phyloP scores from a whole-genome alignment of 2,888 invertebrate species.

The Scelioninae gen. 1 region DNA sequence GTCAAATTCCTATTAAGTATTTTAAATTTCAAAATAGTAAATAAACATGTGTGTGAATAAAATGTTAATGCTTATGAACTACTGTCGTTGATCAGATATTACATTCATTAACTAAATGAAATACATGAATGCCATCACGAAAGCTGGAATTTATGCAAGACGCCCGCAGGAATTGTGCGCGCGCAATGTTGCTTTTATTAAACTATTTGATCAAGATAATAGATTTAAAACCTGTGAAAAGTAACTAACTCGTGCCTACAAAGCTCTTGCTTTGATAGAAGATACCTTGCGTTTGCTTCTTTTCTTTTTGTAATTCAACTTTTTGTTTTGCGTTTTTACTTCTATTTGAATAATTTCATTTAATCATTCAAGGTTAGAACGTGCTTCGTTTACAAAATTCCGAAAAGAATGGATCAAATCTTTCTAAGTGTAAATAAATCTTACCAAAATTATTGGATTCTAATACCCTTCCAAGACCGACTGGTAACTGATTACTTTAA shows the following conservation, averaged over 20 bases:
- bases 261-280: slow-evolving; percentile 53
- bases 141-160: slow-evolving; percentile 46
- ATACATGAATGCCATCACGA: slow-evolving; percentile 50
- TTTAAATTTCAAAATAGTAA: slow-evolving; percentile 1
- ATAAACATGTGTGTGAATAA: slow-evolving; percentile 24
- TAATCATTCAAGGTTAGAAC: slow-evolving; percentile 16
- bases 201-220: slow-evolving; percentile 67
- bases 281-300: slow-evolving; percentile 43
- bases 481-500: slow-evolving; percentile 45
- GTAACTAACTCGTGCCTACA: slow-evolving; percentile 40
- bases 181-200: slow-evolving; percentile 49
- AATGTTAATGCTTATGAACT: slow-evolving; percentile 32
- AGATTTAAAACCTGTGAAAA: slow-evolving; percentile 58
- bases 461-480: slow-evolving; percentile 24
- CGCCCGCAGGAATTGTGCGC: slow-evolving; percentile 41
- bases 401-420: slow-evolving; percentile 44
- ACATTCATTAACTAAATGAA: slow-evolving; percentile 65
- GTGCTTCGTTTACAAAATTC: slow-evolving; percentile 48
- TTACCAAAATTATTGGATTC: slow-evolving; percentile 43
- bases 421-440: slow-evolving; percentile 35
- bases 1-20: too few species aligned
- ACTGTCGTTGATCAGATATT: slow-evolving; percentile 39
- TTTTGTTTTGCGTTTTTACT: slow-evolving; percentile 43
- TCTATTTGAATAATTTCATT: slow-evolving; percentile 50
- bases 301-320: too few species aligned